phyloP scores from a whole-genome alignment of 2,888 invertebrate species.

The Dynastes maya region DNA sequence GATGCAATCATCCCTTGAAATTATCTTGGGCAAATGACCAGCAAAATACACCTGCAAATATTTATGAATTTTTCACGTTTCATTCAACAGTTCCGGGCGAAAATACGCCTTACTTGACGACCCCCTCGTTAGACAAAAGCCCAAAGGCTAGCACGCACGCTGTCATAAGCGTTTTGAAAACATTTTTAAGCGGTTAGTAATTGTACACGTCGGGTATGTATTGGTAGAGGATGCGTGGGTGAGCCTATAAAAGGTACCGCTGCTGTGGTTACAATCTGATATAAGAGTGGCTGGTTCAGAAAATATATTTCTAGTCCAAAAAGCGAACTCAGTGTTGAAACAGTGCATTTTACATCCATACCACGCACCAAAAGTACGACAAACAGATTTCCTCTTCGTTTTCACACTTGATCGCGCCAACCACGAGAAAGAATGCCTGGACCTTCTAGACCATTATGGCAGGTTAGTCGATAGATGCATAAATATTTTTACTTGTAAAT shows the following conservation, averaged over 20 bases:
- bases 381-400: neutral
- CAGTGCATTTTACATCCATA: conserved; percentile 9
- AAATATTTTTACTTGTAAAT: neutral
- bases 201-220: neutral
- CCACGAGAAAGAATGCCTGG: conserved; percentile 76
- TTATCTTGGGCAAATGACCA: neutral
- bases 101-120: conserved; percentile 14
- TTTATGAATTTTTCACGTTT: neutral
- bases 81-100: conserved; percentile 17
- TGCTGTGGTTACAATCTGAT: conserved; percentile 46
- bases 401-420: neutral
- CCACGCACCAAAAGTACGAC: neutral
- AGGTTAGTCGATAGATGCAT: conserved; percentile 72
- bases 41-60: neutral
- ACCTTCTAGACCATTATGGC: conserved; percentile 81
- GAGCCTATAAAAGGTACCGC: conserved; percentile 44
- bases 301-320: conserved; percentile 36
- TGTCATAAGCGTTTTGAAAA: conserved; percentile 39
- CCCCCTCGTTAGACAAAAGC: conserved; percentile 24
- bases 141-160: neutral
- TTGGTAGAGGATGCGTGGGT: conserved; percentile 31
- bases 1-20: too few relatives aligned
- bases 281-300: conserved; percentile 50
- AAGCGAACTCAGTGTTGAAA: neutral
- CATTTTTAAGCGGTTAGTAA: conserved; percentile 48